Conservation (phyloP, 2,113 vertebrate genomes). For the Tympanuchus pallidicinctus region DNA sequence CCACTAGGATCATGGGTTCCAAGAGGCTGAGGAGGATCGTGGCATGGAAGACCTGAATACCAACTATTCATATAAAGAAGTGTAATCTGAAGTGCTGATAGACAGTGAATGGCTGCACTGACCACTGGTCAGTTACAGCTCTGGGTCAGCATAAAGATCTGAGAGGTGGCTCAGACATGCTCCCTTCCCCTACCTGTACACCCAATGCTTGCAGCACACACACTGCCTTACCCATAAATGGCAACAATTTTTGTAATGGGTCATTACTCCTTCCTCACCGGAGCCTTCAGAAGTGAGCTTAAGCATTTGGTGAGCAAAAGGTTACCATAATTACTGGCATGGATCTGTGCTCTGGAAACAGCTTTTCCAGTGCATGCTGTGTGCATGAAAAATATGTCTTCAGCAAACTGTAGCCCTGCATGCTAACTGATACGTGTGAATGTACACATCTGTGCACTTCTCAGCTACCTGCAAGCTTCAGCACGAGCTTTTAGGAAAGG, state of each 20-base stretch:
- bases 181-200: background rate
- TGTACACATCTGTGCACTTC: background rate
- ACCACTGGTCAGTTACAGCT: background rate
- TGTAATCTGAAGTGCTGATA: background rate
- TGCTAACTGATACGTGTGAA: background rate
- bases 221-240: background rate
- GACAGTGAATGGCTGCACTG: background rate
- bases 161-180: background rate
- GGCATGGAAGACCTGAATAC: background rate
- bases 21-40: background rate
- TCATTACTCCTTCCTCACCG: background rate
- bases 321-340: background rate
- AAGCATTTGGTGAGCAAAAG: background rate
- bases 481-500: background rate
- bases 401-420: background rate
- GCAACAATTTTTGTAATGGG: background rate
- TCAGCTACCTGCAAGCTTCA: background rate
- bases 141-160: background rate
- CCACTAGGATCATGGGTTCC: no score
- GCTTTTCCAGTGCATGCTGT: background rate
- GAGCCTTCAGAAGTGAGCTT: background rate
- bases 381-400: background rate
- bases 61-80: background rate
- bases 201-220: background rate
- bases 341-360: background rate